These are phyloP conservation scores for Austrofundulus limnaeus DNA, from an alignment of 2,113 vertebrate genomes.

Conservation along the genomic window DNA sequence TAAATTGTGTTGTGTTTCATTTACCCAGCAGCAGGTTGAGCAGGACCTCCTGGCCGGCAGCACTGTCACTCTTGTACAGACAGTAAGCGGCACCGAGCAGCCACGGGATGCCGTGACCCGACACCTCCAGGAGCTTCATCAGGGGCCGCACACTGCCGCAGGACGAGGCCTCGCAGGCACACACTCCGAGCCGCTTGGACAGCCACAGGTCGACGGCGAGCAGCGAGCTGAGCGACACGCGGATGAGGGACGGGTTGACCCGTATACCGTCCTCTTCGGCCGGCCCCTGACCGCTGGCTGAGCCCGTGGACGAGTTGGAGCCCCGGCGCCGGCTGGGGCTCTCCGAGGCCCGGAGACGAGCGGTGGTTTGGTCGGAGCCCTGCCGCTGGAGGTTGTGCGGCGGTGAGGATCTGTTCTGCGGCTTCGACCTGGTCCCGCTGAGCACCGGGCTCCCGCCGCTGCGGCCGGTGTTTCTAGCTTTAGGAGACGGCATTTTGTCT, in stretches of 20 bases:
- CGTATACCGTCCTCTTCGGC: conserved; percentile 91
- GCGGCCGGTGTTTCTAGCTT: conserved; percentile 67
- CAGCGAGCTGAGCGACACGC: conserved; percentile 91
- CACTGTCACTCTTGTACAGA: conserved; percentile 87
- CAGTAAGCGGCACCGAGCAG: conserved; percentile 87
- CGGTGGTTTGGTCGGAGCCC: conserved; percentile 75
- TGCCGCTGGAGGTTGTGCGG: conserved; percentile 74
- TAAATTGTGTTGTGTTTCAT: background rate
- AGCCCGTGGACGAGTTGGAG: conserved; percentile 79
- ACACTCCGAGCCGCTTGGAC: conserved; percentile 92
- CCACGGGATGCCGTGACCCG: conserved; percentile 95
- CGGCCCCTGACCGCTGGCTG: conserved; percentile 66
- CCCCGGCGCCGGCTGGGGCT: conserved; percentile 87
- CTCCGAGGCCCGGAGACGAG: conserved; percentile 83
- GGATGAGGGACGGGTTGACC: conserved; percentile 90
- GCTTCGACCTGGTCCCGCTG: conserved; percentile 66
- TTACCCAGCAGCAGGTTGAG: conserved; percentile 94
- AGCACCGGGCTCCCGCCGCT: conserved; percentile 70
- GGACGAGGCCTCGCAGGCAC: conserved; percentile 88
- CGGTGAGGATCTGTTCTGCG: conserved; percentile 74
- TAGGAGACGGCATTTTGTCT: conserved; percentile 79
- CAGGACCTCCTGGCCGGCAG: conserved; percentile 90
- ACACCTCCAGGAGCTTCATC: conserved; percentile 94
- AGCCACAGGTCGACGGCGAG: conserved; percentile 95
- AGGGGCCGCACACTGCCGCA: conserved; percentile 91